phyloP scores from a whole-genome alignment of 2,888 invertebrate species.

The Cepaea hortensis region DNA sequence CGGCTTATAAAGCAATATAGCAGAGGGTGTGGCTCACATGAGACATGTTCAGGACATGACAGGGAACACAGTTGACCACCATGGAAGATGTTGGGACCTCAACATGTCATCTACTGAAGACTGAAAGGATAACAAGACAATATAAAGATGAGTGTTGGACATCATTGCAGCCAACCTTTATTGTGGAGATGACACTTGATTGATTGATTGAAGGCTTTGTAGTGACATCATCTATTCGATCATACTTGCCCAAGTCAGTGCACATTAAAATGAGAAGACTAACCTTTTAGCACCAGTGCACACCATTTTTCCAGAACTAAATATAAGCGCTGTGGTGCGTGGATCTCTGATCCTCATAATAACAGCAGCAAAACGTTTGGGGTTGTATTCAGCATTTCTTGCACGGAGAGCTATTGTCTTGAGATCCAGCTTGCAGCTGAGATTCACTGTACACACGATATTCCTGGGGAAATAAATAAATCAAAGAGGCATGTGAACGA shows the following conservation, averaged over 20 bases:
- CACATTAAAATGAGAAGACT: neutral
- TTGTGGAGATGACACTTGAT: too few species aligned
- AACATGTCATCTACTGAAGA: too few species aligned
- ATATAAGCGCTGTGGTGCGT: conserved; percentile 87
- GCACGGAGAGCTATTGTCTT: conserved; percentile 98
- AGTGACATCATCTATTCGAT: too few species aligned
- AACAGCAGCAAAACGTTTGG: conserved; percentile 98
- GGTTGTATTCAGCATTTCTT: conserved; percentile 99
- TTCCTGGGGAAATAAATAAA: conserved; percentile 81
- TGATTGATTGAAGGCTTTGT: too few species aligned
- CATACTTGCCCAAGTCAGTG: neutral
- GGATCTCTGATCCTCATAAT: conserved; percentile 94
- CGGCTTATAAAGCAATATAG: too few species aligned
- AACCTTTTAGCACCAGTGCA: conserved; percentile 88
- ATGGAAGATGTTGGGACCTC: too few species aligned
- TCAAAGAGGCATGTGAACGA: neutral
- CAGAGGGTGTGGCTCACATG: too few species aligned
- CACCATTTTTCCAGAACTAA: conserved; percentile 91
- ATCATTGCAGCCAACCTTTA: too few species aligned
- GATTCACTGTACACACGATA: conserved; percentile 97
- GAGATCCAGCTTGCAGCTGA: conserved; percentile 93
- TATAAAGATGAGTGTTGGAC: too few species aligned
- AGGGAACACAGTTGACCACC: too few species aligned
- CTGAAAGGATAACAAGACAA: too few species aligned
- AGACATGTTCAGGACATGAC: too few species aligned